phyloP scores from a whole-genome alignment of 2,888 invertebrate genomes.

The Lochmaea crataegi region DNA sequence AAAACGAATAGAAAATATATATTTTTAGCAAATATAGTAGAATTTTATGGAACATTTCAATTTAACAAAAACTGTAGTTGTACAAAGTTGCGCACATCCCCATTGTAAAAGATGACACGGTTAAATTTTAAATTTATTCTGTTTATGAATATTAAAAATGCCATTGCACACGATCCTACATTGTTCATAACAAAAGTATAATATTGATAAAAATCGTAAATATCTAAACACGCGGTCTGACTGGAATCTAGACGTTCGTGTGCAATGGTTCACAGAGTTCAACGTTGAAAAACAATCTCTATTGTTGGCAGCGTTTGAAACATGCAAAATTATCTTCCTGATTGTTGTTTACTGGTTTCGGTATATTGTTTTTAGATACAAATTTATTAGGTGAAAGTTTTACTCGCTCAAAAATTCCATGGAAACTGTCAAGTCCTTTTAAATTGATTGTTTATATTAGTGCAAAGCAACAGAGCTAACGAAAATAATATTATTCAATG shows the following conservation, averaged over 20 bases:
- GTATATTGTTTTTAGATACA: background rate
- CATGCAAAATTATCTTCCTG: background rate
- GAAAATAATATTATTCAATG: too few relatives aligned
- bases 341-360: slow-evolving; percentile 5
- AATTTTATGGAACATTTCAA: too few relatives aligned
- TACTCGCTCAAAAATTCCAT: too few relatives aligned
- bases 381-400: background rate
- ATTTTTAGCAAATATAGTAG: too few relatives aligned
- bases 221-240: background rate
- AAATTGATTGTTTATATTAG: too few relatives aligned
- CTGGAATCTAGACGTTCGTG: slow-evolving; percentile 7
- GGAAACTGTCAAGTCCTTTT: too few relatives aligned
- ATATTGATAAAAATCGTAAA: background rate
- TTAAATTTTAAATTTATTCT: background rate
- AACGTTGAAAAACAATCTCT: slow-evolving; percentile 5
- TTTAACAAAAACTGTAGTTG: too few relatives aligned
- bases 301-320: background rate
- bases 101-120: too few relatives aligned
- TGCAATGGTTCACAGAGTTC: slow-evolving; percentile 25
- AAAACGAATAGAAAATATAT: too few relatives aligned
- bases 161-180: slow-evolving; percentile 6
- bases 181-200: background rate
- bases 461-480: too few relatives aligned
- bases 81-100: too few relatives aligned
- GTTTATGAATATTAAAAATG: background rate